These are phyloP conservation scores for Araneus ventricosus DNA, from an alignment of 1,140 invertebrate genomes.

Conservation along the genomic window DNA sequence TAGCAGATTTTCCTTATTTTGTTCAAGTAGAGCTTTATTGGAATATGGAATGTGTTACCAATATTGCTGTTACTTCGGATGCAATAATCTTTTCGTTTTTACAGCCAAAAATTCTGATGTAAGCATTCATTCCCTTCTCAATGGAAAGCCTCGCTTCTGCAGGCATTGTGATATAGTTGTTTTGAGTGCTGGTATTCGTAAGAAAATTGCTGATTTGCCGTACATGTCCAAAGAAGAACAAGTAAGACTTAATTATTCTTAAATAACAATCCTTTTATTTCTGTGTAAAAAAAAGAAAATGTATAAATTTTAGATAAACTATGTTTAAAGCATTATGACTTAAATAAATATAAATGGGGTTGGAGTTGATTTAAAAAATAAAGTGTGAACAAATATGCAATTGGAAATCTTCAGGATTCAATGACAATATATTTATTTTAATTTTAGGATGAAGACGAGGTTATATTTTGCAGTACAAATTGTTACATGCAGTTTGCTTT, in stretches of 20 bases:
- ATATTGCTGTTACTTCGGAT: no score
- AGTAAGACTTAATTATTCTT: slow-evolving; percentile 76
- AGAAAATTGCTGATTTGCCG: slow-evolving; percentile 89
- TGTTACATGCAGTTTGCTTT: slow-evolving; percentile 91
- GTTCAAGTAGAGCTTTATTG: no score
- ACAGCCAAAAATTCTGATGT: slow-evolving; percentile 80
- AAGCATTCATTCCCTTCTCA: slow-evolving; percentile 93
- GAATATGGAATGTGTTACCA: no score
- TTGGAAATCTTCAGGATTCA: no score
- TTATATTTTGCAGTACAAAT: slow-evolving; percentile 88
- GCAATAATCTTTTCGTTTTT: not conserved
- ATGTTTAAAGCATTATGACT: no score
- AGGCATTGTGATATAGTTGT: slow-evolving; percentile 94
- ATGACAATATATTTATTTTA: slow-evolving; percentile 9
- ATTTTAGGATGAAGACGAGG: slow-evolving; percentile 79
- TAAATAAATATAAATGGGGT: no score
- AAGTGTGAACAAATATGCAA: no score
- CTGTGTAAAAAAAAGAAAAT: not conserved
- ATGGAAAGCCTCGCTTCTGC: slow-evolving; percentile 92
- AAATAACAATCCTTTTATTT: no score
- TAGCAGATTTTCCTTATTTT: no score
- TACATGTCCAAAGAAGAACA: slow-evolving; percentile 80
- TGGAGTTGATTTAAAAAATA: no score
- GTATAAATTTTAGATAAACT: not conserved
- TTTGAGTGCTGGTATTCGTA: slow-evolving; percentile 86